A percentile compares a stretch with the other conserved stretches of the same genome.
phyloP scores from a whole-genome alignment of 2,888 invertebrate species.

The Phyllotreta cruciferae region DNA sequence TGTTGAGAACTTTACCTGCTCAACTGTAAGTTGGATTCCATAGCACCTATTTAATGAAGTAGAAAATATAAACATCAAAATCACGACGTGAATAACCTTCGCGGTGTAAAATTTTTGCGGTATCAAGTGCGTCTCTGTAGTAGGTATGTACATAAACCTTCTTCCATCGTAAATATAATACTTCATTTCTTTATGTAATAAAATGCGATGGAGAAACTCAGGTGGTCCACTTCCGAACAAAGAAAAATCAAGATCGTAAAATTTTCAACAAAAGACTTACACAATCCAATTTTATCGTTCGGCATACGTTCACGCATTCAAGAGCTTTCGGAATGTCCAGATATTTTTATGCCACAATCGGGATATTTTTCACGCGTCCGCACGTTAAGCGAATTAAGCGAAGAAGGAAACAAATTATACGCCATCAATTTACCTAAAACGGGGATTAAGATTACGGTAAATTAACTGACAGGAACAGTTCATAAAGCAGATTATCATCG shows the following conservation, averaged over 20 bases:
- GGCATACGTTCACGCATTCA: conserved; percentile 34
- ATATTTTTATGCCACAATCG: conserved; percentile 13
- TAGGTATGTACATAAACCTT: too few relatives aligned
- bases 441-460: conserved; percentile 26
- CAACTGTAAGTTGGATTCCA: too few relatives aligned
- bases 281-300: conserved; percentile 37
- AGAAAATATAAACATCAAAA: not conserved
- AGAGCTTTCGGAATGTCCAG: conserved; percentile 27
- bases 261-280: conserved; percentile 35
- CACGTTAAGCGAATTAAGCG: not conserved
- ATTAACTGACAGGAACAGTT: conserved; percentile 25
- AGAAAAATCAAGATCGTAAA: conserved; percentile 37
- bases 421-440: conserved; percentile 1
- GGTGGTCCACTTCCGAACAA: conserved; percentile 37
- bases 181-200: conserved; percentile 30
- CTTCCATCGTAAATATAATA: conserved; percentile 27
- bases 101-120: not conserved
- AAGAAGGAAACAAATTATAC: not conserved
- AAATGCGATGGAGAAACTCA: conserved; percentile 28
- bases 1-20: too few relatives aligned
- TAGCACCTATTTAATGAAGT: too few relatives aligned
- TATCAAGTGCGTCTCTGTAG: conserved; percentile 19
- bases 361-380: conserved; percentile 15
- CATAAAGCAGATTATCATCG: conserved; percentile 27
- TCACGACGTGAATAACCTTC: conserved; percentile 8